Conservation (phyloP, 2,888 invertebrate genomes). For the Rhamnusium bicolor region DNA sequence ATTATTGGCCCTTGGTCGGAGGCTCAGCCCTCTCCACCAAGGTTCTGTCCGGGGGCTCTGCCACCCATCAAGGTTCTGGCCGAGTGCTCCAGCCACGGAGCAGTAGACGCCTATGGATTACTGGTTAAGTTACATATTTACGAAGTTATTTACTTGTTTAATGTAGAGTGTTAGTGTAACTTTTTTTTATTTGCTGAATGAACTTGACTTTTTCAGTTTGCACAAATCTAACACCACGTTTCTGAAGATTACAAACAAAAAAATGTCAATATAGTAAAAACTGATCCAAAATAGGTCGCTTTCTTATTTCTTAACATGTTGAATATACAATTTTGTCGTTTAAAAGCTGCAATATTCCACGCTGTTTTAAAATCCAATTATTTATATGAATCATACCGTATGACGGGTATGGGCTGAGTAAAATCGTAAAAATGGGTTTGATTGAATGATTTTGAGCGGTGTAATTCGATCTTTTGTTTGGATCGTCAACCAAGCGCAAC, state of each 20-base stretch:
- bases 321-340: neutral
- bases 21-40: too few relatives aligned
- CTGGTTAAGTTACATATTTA: too few relatives aligned
- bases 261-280: neutral
- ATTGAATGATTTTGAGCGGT: constrained; percentile 47
- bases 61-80: too few relatives aligned
- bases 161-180: neutral
- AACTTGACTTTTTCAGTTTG: neutral
- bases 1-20: too few relatives aligned
- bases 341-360: neutral
- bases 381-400: neutral
- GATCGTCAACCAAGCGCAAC: constrained; percentile 65
- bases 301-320: neutral
- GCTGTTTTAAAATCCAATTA: constrained; percentile 13
- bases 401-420: constrained; percentile 3
- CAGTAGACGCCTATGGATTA: too few relatives aligned
- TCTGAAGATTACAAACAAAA: neutral
- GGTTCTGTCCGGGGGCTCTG: too few relatives aligned
- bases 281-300: neutral
- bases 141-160: too few relatives aligned
- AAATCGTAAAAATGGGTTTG: constrained; percentile 34
- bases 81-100: too few relatives aligned
- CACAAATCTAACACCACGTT: neutral
- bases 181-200: neutral
- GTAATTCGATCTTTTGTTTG: constrained; percentile 60